Base-by-base conservation (phyloP, 2,113 vertebrate genomes). In the Forbesichthys papilliferus region DNA sequence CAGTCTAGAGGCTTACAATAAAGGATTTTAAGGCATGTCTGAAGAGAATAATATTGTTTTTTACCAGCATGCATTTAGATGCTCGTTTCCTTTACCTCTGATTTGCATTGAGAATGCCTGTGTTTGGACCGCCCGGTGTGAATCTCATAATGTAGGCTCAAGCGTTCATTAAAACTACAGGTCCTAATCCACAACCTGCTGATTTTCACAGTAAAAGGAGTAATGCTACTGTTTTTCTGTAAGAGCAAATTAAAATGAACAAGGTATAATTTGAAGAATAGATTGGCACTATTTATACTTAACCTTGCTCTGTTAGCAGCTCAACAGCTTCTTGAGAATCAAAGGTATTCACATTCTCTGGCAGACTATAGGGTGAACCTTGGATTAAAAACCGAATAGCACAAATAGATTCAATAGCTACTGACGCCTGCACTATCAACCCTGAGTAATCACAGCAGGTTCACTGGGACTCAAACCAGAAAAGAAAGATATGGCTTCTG, bases 351-450 rank as follows among this genome's bases (percentile, higher is more conserved):
- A 83, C 72, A 84, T 84, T 82, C 79, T 64, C 72, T 64, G 60
- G 66, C 67, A 77, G 84, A 74, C 85, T 75, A 77, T 64, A 9
- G 64, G 54, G 63, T 70, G 74, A 74, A 69, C 81, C 81, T 77
- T 60, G 13, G 77, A 80, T 87, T 74, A 84, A 88, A 87, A 77
- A 87, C 83, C 82, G 81, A 89, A 84, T 80, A 85, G 80, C 67
- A 83, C 82, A 83, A 89, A 84, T 80, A 85, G 80, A 65, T 71
- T 79, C 58, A 73, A 62, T 55, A 75, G 74, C 34, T 14, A 66
- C 77, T 77, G 82, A 82, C 78, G 49, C 66, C 57, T 47, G 54
- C 68, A 67, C 73, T 68, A 46, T 61, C 71, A 34, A 69, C 64
- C 77, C 67, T 74, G 48, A 70, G 71, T 62, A 64, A 34, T 56